Evolutionary conservation across 2,797 vertebrate species (phyloP), one percentile per base, ranked within the genome.

Genomic region (Mallotus villosus): DNA sequence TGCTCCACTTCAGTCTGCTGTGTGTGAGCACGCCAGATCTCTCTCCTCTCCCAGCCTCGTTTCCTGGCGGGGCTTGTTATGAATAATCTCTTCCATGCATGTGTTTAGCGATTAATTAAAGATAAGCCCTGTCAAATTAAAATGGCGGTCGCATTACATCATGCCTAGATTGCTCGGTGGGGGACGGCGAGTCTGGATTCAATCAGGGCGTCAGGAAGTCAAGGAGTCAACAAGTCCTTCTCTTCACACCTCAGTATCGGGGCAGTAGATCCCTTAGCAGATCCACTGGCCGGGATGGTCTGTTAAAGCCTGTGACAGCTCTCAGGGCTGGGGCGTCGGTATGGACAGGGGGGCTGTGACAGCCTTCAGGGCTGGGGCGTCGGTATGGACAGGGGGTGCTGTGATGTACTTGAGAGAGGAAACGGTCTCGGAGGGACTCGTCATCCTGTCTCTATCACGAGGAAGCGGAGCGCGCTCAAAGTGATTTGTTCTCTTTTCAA

Each of bases 31-130:
- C 17, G 72, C 77, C 82, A 87, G 79, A 79, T 74, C 70, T 60
- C 71, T 74, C 58, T 49, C 17, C 77, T 63, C 49, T 67, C 79
- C 62, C 73, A 80, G 67, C 75, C 80, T 77, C 74, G 82, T 81
- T 79, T 84, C 63, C 75, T 62, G 60, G 81, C 81, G 82, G 75
- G 82, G 74, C 80, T 80, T 81, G 82, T 85, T 82, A 73, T 70
- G 81, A 89, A 87, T 88, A 87, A 91, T 89, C 81, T 83, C 57
- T 87, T 88, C 79, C 82, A 78, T 72, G 77, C 86, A 78, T 74
- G 80, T 86, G 86, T 86, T 84, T 83, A 82, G 81, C 3, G 70
- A 90, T 90, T 87, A 86, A 89, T 90, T 91, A 87, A 87, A 87
- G 86, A 91, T 91, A 89, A 86, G 77, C 74, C 76, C 79, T 72